A percentile compares a stretch with the other conserved stretches of the same genome.
These are phyloP conservation scores for Pedicia rivosa DNA, from an alignment of 2,888 invertebrate species.

Conservation along the genomic window DNA sequence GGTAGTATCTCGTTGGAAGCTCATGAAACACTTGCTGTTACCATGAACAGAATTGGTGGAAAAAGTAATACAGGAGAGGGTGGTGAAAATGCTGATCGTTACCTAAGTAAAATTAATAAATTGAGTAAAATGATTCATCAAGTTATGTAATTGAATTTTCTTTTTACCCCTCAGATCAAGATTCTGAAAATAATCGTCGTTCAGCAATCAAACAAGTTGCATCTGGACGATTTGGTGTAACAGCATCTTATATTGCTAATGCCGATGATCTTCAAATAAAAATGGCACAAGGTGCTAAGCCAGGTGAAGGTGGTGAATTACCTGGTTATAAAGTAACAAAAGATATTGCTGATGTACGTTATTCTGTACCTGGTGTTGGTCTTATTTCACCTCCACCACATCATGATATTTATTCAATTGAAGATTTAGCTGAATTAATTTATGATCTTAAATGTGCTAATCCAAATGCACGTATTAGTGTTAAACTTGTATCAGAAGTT, in stretches of 20 bases:
- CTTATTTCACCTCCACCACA: slow-evolving; percentile 98
- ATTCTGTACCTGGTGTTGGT: slow-evolving; percentile 93
- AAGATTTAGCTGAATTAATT: slow-evolving; percentile 94
- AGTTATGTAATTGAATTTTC: slow-evolving; percentile 1
- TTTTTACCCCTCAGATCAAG: slow-evolving; percentile 35
- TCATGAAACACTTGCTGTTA: slow-evolving; percentile 85
- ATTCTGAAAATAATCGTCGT: slow-evolving; percentile 64
- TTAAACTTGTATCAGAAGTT: slow-evolving; percentile 95
- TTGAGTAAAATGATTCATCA: neutral
- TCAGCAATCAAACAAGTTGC: slow-evolving; percentile 99
- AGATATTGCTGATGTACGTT: slow-evolving; percentile 88
- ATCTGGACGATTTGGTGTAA: slow-evolving; percentile 96
- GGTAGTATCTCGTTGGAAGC: slow-evolving; percentile 95
- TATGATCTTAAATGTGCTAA: slow-evolving; percentile 97
- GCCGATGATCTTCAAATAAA: slow-evolving; percentile 98
- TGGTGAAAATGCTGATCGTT: slow-evolving; percentile 69
- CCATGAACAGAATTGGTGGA: slow-evolving; percentile 94
- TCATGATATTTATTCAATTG: slow-evolving; percentile 99
- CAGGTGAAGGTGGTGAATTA: slow-evolving; percentile 96
- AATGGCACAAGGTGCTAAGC: slow-evolving; percentile 99
- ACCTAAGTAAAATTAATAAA: slow-evolving; percentile 35
- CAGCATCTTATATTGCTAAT: slow-evolving; percentile 91
- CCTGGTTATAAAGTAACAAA: slow-evolving; percentile 85
- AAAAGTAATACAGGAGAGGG: slow-evolving; percentile 99
- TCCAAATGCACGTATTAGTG: slow-evolving; percentile 86